phyloP scores from a whole-genome alignment of 92 coral and sea anemone species.

The Zoanthus sociatus region DNA sequence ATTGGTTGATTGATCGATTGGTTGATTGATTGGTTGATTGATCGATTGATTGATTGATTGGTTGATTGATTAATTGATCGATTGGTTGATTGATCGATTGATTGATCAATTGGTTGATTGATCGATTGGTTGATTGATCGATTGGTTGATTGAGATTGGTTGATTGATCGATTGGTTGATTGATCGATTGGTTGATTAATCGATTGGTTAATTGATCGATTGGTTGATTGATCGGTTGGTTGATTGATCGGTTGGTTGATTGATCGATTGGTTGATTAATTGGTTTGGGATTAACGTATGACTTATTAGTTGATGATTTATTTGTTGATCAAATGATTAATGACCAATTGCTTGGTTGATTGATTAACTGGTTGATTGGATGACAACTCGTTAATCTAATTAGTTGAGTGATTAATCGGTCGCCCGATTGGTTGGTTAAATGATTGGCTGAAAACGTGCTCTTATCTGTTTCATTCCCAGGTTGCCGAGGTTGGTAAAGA shows the following conservation, averaged over 20 bases:
- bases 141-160: no score
- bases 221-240: neutral
- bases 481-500: constrained; percentile 99
- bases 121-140: neutral
- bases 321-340: neutral
- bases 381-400: no score
- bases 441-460: neutral
- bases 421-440: neutral
- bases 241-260: neutral
- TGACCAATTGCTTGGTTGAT: neutral
- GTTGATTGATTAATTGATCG: no score
- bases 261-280: neutral
- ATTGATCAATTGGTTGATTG: no score
- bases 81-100: neutral
- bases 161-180: neutral
- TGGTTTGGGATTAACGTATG: no score
- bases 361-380: neutral
- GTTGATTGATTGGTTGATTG: neutral
- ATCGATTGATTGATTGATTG: no score
- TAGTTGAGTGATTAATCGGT: neutral
- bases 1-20: no score
- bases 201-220: neutral
- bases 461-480: constrained; percentile 38
- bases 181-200: neutral
- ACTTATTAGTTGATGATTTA: no score